Percentiles rank a stretch among this genome's conserved stretches.
Evolutionary conservation across 1,140 invertebrate genomes (phyloP).

Genomic region (Sinella curviseta): DNA sequence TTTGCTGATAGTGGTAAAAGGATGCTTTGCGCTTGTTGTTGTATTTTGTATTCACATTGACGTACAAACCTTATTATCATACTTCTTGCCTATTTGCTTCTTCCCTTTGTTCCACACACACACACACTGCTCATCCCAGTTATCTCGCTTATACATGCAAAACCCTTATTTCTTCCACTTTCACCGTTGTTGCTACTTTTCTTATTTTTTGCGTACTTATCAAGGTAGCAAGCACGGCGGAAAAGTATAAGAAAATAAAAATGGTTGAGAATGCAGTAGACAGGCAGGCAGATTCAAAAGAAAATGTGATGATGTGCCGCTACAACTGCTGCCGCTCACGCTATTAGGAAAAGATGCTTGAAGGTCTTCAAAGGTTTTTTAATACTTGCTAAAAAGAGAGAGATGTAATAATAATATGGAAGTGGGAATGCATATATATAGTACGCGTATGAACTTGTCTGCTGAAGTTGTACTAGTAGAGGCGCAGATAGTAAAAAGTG

Average conservation of each 20-base stretch:
- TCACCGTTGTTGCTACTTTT: no score
- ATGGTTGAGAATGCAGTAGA: not conserved
- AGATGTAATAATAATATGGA: not conserved
- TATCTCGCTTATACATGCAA: not conserved
- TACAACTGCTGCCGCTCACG: no score
- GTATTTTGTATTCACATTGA: not conserved
- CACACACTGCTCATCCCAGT: no score
- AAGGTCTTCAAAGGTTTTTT: not conserved
- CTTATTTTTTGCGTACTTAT: no score
- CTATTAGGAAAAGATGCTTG: not conserved
- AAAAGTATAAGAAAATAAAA: not conserved
- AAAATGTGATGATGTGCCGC: not conserved
- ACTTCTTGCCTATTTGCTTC: not conserved
- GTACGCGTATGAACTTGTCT: no score
- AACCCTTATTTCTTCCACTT: not conserved
- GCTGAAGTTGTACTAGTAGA: no score
- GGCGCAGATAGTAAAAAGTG: not conserved
- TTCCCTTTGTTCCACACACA: not conserved
- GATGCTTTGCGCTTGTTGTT: not conserved
- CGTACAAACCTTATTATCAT: conserved; percentile 7
- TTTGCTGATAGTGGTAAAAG: no score
- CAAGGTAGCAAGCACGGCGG: no score
- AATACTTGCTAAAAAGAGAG: not conserved
- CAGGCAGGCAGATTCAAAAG: not conserved
- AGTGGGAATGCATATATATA: not conserved